A percentile compares a stretch with the other conserved stretches of the same genome.
Conservation (phyloP, 2,113 vertebrate genomes). For the Phyllopteryx taeniolatus region DNA sequence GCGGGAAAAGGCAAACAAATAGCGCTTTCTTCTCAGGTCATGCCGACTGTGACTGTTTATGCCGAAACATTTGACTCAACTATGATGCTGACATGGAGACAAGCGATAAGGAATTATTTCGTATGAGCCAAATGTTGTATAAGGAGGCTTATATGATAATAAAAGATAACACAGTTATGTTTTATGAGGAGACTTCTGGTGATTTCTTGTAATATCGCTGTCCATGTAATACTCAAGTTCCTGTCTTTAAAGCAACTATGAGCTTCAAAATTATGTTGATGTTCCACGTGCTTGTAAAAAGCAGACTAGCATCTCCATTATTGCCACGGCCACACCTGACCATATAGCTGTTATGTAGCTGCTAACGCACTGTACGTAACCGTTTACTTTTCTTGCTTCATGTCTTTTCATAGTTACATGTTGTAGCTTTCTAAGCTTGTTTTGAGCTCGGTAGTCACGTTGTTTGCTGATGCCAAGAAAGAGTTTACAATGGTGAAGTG, state of each 20-base stretch:
- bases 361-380: too few relatives aligned
- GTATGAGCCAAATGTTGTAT: not conserved
- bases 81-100: not conserved
- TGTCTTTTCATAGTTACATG: too few relatives aligned
- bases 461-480: not conserved
- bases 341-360: too few relatives aligned
- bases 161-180: not conserved
- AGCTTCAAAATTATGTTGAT: not conserved
- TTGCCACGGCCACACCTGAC: not conserved
- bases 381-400: too few relatives aligned
- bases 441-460: not conserved
- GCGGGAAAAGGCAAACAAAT: slow-evolving; percentile 33
- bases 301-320: not conserved
- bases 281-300: not conserved
- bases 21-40: slow-evolving; percentile 29
- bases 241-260: not conserved
- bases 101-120: not conserved
- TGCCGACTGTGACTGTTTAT: slow-evolving; percentile 12
- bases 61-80: slow-evolving; percentile 23
- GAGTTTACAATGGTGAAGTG: not conserved
- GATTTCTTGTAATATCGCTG: not conserved
- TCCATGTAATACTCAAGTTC: not conserved
- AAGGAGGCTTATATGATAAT: not conserved
- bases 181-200: not conserved
- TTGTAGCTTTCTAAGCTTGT: too few relatives aligned